Percentiles rank a stretch among this genome's conserved stretches.
Evolutionary conservation across 1,140 invertebrate species (phyloP).

Genomic region (Choristoneura fumiferana): DNA sequence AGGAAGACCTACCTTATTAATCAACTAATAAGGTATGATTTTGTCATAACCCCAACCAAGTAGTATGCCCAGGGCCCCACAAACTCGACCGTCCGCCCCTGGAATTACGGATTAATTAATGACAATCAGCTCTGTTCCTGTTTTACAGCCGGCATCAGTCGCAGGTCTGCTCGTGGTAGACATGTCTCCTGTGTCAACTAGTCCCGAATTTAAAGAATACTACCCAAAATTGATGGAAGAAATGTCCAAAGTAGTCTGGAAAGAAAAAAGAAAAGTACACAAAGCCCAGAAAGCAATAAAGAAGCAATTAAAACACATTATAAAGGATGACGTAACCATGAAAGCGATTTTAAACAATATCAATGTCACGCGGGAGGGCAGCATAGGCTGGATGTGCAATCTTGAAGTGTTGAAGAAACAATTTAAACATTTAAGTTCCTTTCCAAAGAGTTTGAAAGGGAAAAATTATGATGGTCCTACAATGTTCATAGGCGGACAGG

Average conservation of each 20-base stretch:
- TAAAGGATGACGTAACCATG: slow-evolving; percentile 42
- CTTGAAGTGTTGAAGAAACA: slow-evolving; percentile 49
- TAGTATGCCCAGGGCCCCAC: too few relatives aligned
- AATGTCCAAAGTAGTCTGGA: slow-evolving; percentile 39
- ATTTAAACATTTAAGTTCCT: slow-evolving; percentile 40
- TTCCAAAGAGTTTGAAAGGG: slow-evolving; percentile 38
- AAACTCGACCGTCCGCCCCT: too few relatives aligned
- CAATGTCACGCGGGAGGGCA: slow-evolving; percentile 36
- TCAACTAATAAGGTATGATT: too few relatives aligned
- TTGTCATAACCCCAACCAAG: too few relatives aligned
- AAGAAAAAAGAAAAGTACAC: slow-evolving; percentile 33
- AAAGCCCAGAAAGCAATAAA: slow-evolving; percentile 36
- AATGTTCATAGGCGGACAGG: slow-evolving; percentile 51
- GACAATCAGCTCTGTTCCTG: not conserved
- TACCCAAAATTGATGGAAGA: slow-evolving; percentile 79
- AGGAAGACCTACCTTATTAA: too few relatives aligned
- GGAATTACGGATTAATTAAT: too few relatives aligned
- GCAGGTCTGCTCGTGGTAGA: slow-evolving; percentile 87
- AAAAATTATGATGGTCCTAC: slow-evolving; percentile 50
- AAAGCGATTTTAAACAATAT: slow-evolving; percentile 45
- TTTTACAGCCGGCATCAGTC: slow-evolving; percentile 81
- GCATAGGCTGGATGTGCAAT: slow-evolving; percentile 56
- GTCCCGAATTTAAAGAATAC: slow-evolving; percentile 71
- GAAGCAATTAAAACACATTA: slow-evolving; percentile 37
- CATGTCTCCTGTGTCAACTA: slow-evolving; percentile 82